Percentiles rank a stretch among this genome's conserved stretches.
These are phyloP conservation scores for Galleria mellonella DNA, from an alignment of 1,140 invertebrate genomes.

Conservation along the genomic window DNA sequence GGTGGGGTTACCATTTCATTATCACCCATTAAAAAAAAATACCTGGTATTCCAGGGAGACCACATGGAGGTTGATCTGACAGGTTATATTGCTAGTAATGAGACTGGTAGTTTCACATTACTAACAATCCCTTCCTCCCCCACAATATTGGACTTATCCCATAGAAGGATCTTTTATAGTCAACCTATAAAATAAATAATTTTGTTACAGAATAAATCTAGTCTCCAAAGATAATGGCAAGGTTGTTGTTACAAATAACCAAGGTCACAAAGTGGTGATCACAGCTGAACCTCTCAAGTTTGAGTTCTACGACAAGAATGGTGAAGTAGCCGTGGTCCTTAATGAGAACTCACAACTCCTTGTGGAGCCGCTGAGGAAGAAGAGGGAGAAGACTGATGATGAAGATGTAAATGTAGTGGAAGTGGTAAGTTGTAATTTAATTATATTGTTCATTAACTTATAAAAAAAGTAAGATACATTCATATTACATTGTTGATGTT, in stretches of 20 bases:
- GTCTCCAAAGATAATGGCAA: constrained; percentile 60
- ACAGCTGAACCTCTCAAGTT: constrained; percentile 87
- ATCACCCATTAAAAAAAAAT: no score
- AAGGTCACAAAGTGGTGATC: constrained; percentile 83
- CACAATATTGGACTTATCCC: no score
- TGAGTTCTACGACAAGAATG: constrained; percentile 85
- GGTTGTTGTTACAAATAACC: constrained; percentile 74
- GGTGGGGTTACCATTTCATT: no score
- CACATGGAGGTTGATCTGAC: no score
- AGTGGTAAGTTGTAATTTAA: no score
- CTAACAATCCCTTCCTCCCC: no score
- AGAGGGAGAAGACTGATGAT: constrained; percentile 49
- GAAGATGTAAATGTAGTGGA: constrained; percentile 26
- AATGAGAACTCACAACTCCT: constrained; percentile 93
- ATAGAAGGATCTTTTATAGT: no score
- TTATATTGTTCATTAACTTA: constrained; percentile 6
- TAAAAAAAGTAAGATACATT: no score
- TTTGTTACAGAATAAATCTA: constrained; percentile 38
- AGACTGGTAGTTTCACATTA: no score
- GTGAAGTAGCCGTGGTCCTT: constrained; percentile 83
- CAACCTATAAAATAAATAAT: background rate
- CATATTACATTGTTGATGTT: no score
- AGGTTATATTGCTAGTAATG: no score
- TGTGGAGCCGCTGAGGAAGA: constrained; percentile 92
- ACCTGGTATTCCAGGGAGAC: no score